Evolutionary conservation across 2,113 vertebrate genomes (phyloP), one percentile per base, ranked within the genome.

Genomic region (Siphamia tubifer): DNA sequence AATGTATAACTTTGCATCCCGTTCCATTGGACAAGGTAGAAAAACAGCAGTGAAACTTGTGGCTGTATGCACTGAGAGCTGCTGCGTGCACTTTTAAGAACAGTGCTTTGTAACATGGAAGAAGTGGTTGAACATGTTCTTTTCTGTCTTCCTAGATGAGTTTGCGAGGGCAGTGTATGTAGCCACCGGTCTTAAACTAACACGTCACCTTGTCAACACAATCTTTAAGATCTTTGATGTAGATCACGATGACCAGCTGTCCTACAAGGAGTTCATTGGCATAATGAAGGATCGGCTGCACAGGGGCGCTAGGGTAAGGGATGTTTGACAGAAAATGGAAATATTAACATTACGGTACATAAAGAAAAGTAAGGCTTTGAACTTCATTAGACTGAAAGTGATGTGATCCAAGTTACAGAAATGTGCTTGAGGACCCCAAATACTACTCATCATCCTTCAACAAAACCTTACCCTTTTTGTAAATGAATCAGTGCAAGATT

Each of bases 221-320:
- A 94, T 99, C 79, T 99, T 99, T 89, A 99, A 98, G 91, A 98
- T 99, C 86, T 99, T 98, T 85, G 98, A 99, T 25, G 96, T 98
- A 0, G 97, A 99, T 89, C 96, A 95, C 72, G 97, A 99, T 40
- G 96, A 98, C 87, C 96, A 98, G 81, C 85, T 99, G 81, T 98
- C 96, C 85, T 95, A 99, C 38, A 99, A 98, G 89, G 98, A 99
- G 91, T 99, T 99, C 89, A 96, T 99, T 0, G 96, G 98, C 68
- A 96, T 99, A 88, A 99, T 99, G 96, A 99, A 98, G 90, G 98
- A 99, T 91, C 93, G 97, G 43, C 94, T 99, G 77, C 96, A 96
- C 84, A 92, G 97, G 66, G 97, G 97, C 71, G 94, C 92, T 74
- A 93, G 95, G 94, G 97, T 99, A 91, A 96, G 87, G 83, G 30